These are phyloP conservation scores for Lophius americanus DNA, from an alignment of 2,797 vertebrate genomes.

Conservation along the genomic window DNA sequence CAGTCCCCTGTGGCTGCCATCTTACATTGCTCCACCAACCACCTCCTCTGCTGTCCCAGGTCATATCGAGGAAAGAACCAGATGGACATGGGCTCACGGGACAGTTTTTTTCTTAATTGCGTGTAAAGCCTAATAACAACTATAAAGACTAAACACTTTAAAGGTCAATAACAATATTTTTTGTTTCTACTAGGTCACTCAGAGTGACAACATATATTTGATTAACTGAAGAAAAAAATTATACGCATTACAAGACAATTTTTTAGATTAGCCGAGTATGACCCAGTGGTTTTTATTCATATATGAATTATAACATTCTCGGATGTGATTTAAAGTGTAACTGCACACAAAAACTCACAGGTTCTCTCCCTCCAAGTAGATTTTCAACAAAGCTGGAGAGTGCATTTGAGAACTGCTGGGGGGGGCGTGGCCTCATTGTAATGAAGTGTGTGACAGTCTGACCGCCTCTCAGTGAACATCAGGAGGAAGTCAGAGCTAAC, in stretches of 20 bases:
- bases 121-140: background rate
- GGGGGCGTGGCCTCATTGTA: too few species aligned
- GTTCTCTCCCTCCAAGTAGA: background rate
- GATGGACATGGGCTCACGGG: conserved; percentile 14
- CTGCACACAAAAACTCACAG: too few species aligned
- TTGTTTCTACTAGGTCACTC: background rate
- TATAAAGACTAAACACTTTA: background rate
- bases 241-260: too few species aligned
- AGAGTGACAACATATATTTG: background rate
- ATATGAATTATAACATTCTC: too few species aligned
- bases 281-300: too few species aligned
- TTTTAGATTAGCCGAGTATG: too few species aligned
- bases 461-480: too few species aligned
- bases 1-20: conserved; percentile 72
- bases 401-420: too few species aligned
- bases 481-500: too few species aligned
- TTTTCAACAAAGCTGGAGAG: background rate
- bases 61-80: conserved; percentile 27
- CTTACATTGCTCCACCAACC: conserved; percentile 42
- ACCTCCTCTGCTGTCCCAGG: conserved; percentile 5
- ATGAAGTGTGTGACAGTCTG: too few species aligned
- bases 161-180: conserved; percentile 4
- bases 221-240: too few species aligned
- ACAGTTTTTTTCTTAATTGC: conserved; percentile 13
- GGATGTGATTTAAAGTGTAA: too few species aligned